phyloP scores from a whole-genome alignment of 2,888 invertebrate species.

The Tortricodes alternella region DNA sequence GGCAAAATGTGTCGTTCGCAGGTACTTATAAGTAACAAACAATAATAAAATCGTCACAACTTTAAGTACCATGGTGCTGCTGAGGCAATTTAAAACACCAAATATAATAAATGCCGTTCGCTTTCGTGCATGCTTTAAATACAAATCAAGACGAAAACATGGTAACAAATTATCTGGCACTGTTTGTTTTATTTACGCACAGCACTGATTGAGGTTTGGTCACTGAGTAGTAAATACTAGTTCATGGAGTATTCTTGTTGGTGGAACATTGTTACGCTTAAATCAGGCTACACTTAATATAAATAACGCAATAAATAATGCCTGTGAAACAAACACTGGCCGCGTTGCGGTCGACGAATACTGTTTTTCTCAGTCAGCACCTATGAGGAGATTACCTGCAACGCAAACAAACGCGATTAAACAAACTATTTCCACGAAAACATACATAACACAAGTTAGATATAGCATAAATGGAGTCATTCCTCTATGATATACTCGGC shows the following conservation, averaged over 20 bases:
- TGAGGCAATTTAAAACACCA: slow-evolving; percentile 46
- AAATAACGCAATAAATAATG: slow-evolving; percentile 68
- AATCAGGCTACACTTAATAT: slow-evolving; percentile 54
- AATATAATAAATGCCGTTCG: slow-evolving; percentile 66
- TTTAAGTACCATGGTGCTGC: slow-evolving; percentile 68
- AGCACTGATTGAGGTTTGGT: slow-evolving; percentile 29
- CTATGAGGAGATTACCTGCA: slow-evolving; percentile 52
- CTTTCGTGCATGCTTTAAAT: slow-evolving; percentile 41
- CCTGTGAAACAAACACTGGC: slow-evolving; percentile 47
- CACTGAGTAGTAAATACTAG: too few relatives aligned
- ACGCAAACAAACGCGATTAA: slow-evolving; percentile 28
- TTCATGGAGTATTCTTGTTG: slow-evolving; percentile 47
- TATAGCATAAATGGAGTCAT: too few relatives aligned
- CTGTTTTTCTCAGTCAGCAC: slow-evolving; percentile 62
- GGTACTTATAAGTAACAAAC: slow-evolving; percentile 35
- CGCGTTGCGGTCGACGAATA: slow-evolving; percentile 46
- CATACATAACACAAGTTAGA: too few relatives aligned
- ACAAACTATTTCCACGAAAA: not conserved
- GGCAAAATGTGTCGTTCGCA: slow-evolving; percentile 26
- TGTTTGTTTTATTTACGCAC: slow-evolving; percentile 48
- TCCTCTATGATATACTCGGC: too few relatives aligned
- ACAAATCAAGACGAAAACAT: slow-evolving; percentile 36
- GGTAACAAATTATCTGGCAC: slow-evolving; percentile 49
- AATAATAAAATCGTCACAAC: slow-evolving; percentile 37
- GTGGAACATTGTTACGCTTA: slow-evolving; percentile 54